Base-by-base conservation (phyloP, 2,888 invertebrate species). In the Strigamia transsilvanica region DNA sequence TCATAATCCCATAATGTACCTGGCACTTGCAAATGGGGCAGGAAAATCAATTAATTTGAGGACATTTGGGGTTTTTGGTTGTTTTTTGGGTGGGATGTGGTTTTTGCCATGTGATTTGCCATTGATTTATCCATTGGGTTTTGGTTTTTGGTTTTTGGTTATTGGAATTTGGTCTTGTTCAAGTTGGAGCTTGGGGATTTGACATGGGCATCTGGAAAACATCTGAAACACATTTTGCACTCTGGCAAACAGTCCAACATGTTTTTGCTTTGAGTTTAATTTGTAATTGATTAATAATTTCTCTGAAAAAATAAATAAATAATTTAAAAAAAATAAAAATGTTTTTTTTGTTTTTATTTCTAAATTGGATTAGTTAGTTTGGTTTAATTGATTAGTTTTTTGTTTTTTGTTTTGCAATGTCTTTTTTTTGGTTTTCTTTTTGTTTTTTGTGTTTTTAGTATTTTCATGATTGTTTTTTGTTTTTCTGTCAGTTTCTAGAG, bases 151-250 rank as follows among this genome's bases (percentile, higher is more conserved):
- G 46, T n/a, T n/a, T 46, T 46, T 46, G 12, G 46, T 15, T 3
- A 46, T 15, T 46, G 46, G 46, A 46, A 46, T 46, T 46, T 12
- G 15, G 5, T 12, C 12, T 46, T 46, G 46, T 46, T 46, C 15
- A 12, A 46, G 2, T 15, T 46, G 10, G 12, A 46, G 6, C 12
- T 46, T 46, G 12, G 10, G 46, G 46, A 46, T 46, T 46, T 46
- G 46, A 46, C 46, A 46, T 46, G 46, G 46, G 46, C 46, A 46
- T 46, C 46, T 46, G 46, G 46, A 46, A 46, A 46, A 46, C 46
- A 46, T 46, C 46, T 46, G 46, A 46, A 46, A 3, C 46, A 46
- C 46, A 46, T 46, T 46, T 46, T 46, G 4, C 46, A 3, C 46
- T 46, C 46, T 46, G 4, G 46, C 4, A 46, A 46, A 10, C 41